phyloP scores from a whole-genome alignment of 1,140 invertebrate genomes.

The Dermatophagoides farinae region DNA sequence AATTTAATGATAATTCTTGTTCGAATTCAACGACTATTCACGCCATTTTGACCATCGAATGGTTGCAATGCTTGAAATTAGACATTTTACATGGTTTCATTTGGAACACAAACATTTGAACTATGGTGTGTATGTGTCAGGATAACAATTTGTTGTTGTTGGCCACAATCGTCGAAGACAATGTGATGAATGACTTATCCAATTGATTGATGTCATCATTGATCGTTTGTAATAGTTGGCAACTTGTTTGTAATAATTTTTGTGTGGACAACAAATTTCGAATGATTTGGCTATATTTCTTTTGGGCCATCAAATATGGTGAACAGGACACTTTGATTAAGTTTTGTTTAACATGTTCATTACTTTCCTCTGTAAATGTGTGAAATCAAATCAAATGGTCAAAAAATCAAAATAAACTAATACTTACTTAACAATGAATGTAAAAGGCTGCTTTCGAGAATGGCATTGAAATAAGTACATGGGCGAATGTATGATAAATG shows the following conservation, averaged over 20 bases:
- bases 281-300: neutral
- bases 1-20: no score
- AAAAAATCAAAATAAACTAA: neutral
- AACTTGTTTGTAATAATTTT: neutral
- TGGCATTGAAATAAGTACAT: neutral
- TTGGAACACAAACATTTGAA: no score
- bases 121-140: no score
- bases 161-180: neutral
- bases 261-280: neutral
- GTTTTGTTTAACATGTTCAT: neutral
- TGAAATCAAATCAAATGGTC: neutral
- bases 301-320: neutral
- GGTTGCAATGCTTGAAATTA: no score
- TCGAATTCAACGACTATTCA: no score
- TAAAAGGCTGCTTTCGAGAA: neutral
- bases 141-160: neutral
- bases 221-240: neutral
- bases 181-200: neutral
- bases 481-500: no score
- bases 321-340: constrained; percentile 1
- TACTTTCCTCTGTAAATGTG: neutral
- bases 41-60: no score
- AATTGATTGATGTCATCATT: constrained; percentile 1
- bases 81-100: no score
- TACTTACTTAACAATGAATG: constrained; percentile 1